Percentiles rank a stretch among this genome's conserved stretches.
phyloP scores from a whole-genome alignment of 2,888 invertebrate species.

The Tetanocera ferruginea region DNA sequence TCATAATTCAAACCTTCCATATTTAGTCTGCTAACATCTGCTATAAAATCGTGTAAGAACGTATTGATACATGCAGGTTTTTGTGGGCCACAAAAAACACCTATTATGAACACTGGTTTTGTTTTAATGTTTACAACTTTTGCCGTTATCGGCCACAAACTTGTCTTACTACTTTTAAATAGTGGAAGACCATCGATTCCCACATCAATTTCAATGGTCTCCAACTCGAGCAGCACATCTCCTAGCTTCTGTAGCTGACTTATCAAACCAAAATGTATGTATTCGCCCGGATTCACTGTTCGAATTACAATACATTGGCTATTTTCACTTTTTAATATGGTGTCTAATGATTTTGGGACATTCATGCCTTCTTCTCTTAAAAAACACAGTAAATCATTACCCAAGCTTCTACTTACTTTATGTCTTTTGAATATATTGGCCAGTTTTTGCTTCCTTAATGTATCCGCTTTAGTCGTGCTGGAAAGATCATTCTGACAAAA shows the following conservation, averaged over 20 bases:
- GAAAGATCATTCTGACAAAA: too few relatives aligned
- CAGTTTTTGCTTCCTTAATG: neutral
- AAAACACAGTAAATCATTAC: neutral
- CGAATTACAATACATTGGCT: too few relatives aligned
- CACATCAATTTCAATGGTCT: neutral
- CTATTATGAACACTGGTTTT: neutral
- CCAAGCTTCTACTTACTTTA: neutral
- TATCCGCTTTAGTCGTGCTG: too few relatives aligned
- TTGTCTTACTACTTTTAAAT: neutral
- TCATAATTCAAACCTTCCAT: neutral
- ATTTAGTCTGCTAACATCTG: neutral
- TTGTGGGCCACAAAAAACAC: neutral
- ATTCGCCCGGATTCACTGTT: too few relatives aligned
- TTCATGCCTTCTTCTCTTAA: neutral
- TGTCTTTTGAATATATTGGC: neutral
- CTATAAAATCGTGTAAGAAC: neutral
- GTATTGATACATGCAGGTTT: neutral
- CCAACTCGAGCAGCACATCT: neutral
- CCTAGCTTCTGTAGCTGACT: neutral
- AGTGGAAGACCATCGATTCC: slow-evolving; percentile 8
- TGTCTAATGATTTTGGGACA: too few relatives aligned
- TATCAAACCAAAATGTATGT: too few relatives aligned
- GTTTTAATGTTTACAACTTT: neutral
- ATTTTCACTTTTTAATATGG: too few relatives aligned
- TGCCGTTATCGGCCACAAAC: neutral